Conservation (phyloP, 1,140 invertebrate genomes). For the Cylas formicarius region DNA sequence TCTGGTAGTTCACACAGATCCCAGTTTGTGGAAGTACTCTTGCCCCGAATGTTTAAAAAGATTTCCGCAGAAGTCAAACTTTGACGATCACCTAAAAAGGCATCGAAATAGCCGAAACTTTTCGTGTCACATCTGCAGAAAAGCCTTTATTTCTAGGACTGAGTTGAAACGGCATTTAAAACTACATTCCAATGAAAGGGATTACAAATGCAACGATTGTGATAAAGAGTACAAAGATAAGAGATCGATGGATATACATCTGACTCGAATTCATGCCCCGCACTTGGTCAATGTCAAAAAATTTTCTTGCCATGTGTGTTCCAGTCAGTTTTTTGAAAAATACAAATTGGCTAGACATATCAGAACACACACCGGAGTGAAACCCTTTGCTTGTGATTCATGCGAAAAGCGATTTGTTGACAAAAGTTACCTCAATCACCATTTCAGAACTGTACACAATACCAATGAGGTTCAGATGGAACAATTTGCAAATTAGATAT, state of each 20-base stretch:
- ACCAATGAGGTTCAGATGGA: too few relatives aligned
- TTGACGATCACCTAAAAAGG: constrained; percentile 60
- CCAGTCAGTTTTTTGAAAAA: constrained; percentile 49
- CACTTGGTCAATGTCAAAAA: constrained; percentile 27
- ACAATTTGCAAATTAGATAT: too few relatives aligned
- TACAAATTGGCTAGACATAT: constrained; percentile 57
- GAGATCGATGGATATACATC: constrained; percentile 23
- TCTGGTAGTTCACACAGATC: constrained; percentile 31
- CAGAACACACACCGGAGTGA: constrained; percentile 61
- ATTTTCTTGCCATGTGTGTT: constrained; percentile 30
- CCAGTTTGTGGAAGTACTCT: constrained; percentile 29
- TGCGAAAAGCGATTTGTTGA: constrained; percentile 49
- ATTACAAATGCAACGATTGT: constrained; percentile 31
- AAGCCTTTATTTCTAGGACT: constrained; percentile 50
- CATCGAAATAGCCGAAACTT: constrained; percentile 65
- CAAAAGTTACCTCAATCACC: constrained; percentile 29
- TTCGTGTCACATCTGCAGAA: constrained; percentile 62
- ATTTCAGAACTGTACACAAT: constrained; percentile 28
- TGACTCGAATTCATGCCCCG: constrained; percentile 29
- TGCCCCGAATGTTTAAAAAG: constrained; percentile 26
- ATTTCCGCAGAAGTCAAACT: constrained; percentile 31
- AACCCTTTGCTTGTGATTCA: constrained; percentile 56
- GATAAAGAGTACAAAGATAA: constrained; percentile 34
- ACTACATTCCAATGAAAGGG: constrained; percentile 27
- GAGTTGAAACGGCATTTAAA: constrained; percentile 31